Base-by-base conservation (phyloP, 2,113 vertebrate genomes). In the Holacanthus passer region DNA sequence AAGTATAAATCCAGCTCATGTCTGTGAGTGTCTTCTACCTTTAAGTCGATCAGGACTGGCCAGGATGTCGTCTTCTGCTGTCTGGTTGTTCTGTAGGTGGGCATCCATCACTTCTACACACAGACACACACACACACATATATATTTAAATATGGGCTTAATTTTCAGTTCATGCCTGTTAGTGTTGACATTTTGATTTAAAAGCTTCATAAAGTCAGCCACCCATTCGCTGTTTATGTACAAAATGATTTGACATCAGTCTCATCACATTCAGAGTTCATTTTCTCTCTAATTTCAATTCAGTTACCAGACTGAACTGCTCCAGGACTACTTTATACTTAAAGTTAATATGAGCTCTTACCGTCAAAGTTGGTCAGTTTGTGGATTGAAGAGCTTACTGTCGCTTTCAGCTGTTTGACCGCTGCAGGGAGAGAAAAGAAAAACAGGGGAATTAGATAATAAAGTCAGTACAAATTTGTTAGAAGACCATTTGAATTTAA, bases 41-140 rank as follows among this genome's bases (percentile, higher is more conserved):
- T 92, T 94, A 11, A 95, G 89, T 55, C 81, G 91, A 52, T 95
- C 95, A 0, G 94, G 94, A 39, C 93, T 94, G 80, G 92, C 86
- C 81, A 96, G 86, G 75, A 92, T 94, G 88, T 94, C 90, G 31
- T 94, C 95, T 50, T 89, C 95, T 11, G 87, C 71, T 0, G 89
- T 93, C 89, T 96, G 95, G 88, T 95, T 95, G 89, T 96, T 96
- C 87, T 96, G 94, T 52, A 96, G 88, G 88, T 95, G 95, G 1
- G 93, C 92, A 13, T 96, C 95, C 84, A 96, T 94, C 43, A 95
- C 94, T 82, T 95, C 95, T 94, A 50, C 22, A 81, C 29, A 70
- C 62, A 78, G 24, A 71, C 50, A 73, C 27, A 71, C 50, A 70
- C 6, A 63, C 3, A 67, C 2, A 63, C 0, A 60, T 1, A n/a